Conservation (phyloP, 1,140 invertebrate species). For the Acromyrmex echinatior region DNA sequence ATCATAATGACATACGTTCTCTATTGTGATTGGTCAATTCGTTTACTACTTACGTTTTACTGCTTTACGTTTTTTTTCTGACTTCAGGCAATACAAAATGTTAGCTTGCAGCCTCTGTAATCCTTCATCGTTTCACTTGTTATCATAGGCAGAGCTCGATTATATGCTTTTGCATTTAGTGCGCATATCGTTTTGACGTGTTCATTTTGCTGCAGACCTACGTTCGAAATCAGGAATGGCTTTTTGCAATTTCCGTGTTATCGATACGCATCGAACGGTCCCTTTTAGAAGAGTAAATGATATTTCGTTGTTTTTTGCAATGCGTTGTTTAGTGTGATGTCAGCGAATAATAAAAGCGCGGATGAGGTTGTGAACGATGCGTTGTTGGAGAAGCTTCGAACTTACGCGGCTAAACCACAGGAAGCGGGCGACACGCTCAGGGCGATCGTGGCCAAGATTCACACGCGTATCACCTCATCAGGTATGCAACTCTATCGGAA, state of each 20-base stretch:
- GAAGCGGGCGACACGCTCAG: slow-evolving; percentile 87
- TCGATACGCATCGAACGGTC: not conserved
- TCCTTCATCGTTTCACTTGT: slow-evolving; percentile 23
- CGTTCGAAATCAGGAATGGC: slow-evolving; percentile 10
- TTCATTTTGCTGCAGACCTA: slow-evolving; percentile 13
- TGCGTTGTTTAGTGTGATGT: slow-evolving; percentile 79
- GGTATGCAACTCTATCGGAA: slow-evolving; percentile 79
- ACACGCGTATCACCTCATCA: slow-evolving; percentile 87
- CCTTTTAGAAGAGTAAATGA: slow-evolving; percentile 56
- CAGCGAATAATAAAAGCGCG: slow-evolving; percentile 77
- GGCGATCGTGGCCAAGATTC: slow-evolving; percentile 86
- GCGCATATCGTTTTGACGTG: not conserved
- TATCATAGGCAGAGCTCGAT: slow-evolving; percentile 10
- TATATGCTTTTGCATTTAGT: slow-evolving; percentile 22
- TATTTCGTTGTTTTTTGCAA: slow-evolving; percentile 54
- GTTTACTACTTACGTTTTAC: too few relatives aligned
- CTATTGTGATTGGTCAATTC: too few relatives aligned
- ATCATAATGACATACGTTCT: too few relatives aligned
- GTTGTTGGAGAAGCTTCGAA: slow-evolving; percentile 82
- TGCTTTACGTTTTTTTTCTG: too few relatives aligned
- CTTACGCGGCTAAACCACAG: slow-evolving; percentile 82
- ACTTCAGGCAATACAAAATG: slow-evolving; percentile 7
- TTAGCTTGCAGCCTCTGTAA: slow-evolving; percentile 33
- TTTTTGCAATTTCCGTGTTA: slow-evolving; percentile 10
- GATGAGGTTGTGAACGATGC: slow-evolving; percentile 83